Evolutionary conservation across 2,797 vertebrate genomes (phyloP).

Genomic region (Corythornis leucogaster): DNA sequence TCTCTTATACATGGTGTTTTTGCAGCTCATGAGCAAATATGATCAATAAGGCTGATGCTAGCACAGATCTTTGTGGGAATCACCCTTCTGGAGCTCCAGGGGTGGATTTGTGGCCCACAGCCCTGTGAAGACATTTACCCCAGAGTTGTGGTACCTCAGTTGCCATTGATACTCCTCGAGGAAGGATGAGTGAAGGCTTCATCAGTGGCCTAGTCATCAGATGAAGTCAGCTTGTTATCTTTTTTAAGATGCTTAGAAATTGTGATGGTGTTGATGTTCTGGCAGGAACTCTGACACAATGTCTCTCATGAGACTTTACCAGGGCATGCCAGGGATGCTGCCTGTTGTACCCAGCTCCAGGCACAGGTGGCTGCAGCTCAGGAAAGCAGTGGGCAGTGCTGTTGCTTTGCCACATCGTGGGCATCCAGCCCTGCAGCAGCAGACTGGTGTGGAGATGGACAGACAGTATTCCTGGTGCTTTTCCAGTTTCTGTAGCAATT

Average conservation of each 20-base stretch:
- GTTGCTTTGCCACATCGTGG: fast-evolving
- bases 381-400: not conserved
- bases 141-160: not conserved
- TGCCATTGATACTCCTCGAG: not conserved
- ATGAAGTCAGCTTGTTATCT: not conserved
- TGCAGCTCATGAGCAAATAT: not conserved
- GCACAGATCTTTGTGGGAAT: not conserved
- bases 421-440: not conserved
- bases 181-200: not conserved
- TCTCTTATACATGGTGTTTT: not conserved
- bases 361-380: not conserved
- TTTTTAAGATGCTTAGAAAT: not conserved
- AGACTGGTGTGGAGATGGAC: not conserved
- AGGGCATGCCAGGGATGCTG: not conserved
- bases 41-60: not conserved
- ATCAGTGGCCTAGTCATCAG: no score
- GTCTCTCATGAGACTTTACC: not conserved
- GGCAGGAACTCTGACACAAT: not conserved
- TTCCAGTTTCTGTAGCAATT: not conserved
- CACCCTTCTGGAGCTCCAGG: not conserved
- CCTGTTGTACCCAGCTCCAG: not conserved
- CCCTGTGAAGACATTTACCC: not conserved
- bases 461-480: not conserved
- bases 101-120: not conserved
- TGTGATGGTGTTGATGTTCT: not conserved